These are phyloP conservation scores for Eurystomus gularis DNA, from an alignment of 2,113 vertebrate species.

Conservation along the genomic window DNA sequence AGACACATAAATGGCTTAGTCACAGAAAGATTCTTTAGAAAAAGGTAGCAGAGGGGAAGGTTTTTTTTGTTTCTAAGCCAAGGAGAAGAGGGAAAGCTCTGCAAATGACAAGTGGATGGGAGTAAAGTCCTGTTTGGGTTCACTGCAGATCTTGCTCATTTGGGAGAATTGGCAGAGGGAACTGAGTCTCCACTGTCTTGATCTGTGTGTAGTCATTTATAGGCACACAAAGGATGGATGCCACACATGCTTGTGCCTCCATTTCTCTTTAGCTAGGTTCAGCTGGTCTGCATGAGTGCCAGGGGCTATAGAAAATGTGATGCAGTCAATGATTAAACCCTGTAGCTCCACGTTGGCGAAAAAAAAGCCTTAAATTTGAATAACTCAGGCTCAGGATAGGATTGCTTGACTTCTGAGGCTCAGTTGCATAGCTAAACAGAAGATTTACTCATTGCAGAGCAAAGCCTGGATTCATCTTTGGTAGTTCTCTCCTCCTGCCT, in stretches of 20 bases:
- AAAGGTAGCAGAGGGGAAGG: not conserved
- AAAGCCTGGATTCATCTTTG: not conserved
- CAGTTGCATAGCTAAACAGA: not conserved
- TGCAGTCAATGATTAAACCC: not conserved
- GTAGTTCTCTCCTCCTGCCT: not conserved
- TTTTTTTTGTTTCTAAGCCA: not conserved
- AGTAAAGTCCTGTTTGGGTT: not conserved
- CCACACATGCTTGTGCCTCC: not conserved
- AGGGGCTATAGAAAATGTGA: not conserved
- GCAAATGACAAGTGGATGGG: not conserved
- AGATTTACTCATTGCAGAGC: not conserved
- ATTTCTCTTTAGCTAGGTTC: not conserved
- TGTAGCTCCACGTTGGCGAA: not conserved
- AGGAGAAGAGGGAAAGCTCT: not conserved
- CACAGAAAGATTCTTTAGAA: not conserved
- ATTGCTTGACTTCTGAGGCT: not conserved
- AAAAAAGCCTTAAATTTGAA: not conserved
- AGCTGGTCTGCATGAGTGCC: not conserved
- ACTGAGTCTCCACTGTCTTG: not conserved
- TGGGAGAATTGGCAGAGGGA: not conserved
- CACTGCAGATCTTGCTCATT: not conserved
- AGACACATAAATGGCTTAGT: constrained; percentile 51
- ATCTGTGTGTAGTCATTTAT: not conserved
- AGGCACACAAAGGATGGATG: not conserved
- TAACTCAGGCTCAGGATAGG: not conserved